Base-by-base conservation (phyloP, 2,113 vertebrate species). In the Halichoeres trimaculatus region DNA sequence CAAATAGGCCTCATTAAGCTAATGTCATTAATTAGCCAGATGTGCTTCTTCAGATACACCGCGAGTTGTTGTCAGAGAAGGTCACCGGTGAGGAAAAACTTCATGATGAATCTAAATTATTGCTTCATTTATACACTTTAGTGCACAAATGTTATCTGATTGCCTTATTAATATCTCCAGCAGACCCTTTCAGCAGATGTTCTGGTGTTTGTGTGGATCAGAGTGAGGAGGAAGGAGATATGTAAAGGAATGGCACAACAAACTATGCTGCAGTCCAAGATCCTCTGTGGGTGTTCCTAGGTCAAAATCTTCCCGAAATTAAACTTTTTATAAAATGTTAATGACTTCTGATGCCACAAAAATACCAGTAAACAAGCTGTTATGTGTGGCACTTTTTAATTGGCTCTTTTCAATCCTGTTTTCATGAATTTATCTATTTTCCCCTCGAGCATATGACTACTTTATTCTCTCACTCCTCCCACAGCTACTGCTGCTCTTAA, bases 21-120 rank as follows among this genome's bases (percentile, higher is more conserved):
- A 87, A 93, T 91, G 86, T 77, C 87, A 91, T 91, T 90, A 92
- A 90, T 92, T 92, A 89, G 84, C 84, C 89, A 91, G 89, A 88
- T 86, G 85, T 87, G 80, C 65, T 45, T 83, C 80, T 83, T 84
- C 78, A 71, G 51, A 75, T 73, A 53, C 45, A 80, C 57, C 22
- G 36, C 22, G 50, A 80, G 69, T 63, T 82, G 68, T 54, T 82
- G 71, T 79, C 86, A 88, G 74, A 14, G 70, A 90, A 87, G 91
- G 84, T 91, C 88, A 85, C 65, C 13, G n/a, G 20, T 66, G 68
- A 79, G 51, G 67, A 77, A 80, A 45, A 84, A 88, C 78, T 76
- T 73, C 35, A 78, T 68, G 45, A 79, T 61, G 43, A 54, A 48
- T 80, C 58, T 72, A 48, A 79, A 48, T 83, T 54, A 90, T 56